Percentiles rank a stretch among this genome's conserved stretches.
These are phyloP conservation scores for Ichneumon xanthorius DNA, from an alignment of 2,888 invertebrate genomes.

Conservation along the genomic window DNA sequence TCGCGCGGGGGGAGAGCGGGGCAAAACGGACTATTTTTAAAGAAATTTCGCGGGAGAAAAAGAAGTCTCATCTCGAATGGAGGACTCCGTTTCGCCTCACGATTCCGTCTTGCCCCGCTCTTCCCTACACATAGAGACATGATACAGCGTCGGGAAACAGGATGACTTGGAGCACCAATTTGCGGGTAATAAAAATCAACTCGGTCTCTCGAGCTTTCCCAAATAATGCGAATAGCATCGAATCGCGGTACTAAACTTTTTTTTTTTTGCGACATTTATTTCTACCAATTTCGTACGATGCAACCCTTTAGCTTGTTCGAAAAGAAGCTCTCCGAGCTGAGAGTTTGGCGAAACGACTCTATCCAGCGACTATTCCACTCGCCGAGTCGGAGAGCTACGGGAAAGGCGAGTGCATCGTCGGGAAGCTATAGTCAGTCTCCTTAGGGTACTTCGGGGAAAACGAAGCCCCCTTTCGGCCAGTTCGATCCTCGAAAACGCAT, in stretches of 20 bases:
- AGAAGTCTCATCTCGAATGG: neutral
- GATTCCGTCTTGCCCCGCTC: too few species aligned
- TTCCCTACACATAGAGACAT: neutral
- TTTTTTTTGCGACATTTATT: slow-evolving; percentile 35
- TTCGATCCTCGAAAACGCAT: slow-evolving; percentile 54
- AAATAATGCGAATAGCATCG: slow-evolving; percentile 43
- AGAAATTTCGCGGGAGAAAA: neutral
- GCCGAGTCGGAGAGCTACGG: slow-evolving; percentile 1
- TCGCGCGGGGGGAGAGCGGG: neutral
- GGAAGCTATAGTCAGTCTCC: slow-evolving; percentile 74
- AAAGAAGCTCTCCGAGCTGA: slow-evolving; percentile 15
- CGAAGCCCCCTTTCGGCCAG: slow-evolving; percentile 72
- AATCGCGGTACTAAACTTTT: slow-evolving; percentile 46
- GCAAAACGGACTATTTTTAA: slow-evolving; percentile 12
- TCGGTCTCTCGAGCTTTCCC: slow-evolving; percentile 37
- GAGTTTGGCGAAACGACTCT: slow-evolving; percentile 38
- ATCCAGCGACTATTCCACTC: slow-evolving; percentile 7
- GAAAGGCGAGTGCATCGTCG: slow-evolving; percentile 20
- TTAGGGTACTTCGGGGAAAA: slow-evolving; percentile 82
- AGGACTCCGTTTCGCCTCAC: too few species aligned
- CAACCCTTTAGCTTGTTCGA: slow-evolving; percentile 28
- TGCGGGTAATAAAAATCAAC: slow-evolving; percentile 57
- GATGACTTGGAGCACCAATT: slow-evolving; percentile 45
- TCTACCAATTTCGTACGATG: slow-evolving; percentile 29
- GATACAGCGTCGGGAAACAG: neutral